These are phyloP conservation scores for Micropoecilia bifurca DNA, from an alignment of 2,797 vertebrate species.

Conservation along the genomic window DNA sequence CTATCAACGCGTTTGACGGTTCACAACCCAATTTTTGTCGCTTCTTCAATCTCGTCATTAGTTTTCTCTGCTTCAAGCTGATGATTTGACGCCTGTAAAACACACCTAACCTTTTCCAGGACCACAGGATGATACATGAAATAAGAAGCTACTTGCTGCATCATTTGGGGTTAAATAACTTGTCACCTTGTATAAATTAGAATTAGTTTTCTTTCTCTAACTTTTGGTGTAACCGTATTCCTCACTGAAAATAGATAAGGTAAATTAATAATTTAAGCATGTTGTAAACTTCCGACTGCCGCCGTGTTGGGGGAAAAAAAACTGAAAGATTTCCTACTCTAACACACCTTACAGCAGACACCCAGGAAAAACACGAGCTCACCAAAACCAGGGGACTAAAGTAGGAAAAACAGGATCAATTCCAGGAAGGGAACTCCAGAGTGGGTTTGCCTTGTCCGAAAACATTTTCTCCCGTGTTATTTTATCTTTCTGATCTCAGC, in stretches of 20 bases:
- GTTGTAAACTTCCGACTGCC: not conserved
- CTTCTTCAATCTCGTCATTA: not conserved
- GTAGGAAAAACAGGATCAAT: conserved; percentile 52
- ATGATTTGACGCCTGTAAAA: not conserved
- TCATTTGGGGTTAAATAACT: not conserved
- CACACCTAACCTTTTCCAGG: not conserved
- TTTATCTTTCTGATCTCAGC: conserved; percentile 16
- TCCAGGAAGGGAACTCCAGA: conserved; percentile 20
- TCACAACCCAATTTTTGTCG: not conserved
- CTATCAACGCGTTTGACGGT: not conserved
- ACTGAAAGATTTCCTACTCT: conserved; percentile 32
- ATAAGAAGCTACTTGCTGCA: not conserved
- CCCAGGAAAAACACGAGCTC: conserved; percentile 42
- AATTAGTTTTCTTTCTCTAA: too few relatives aligned
- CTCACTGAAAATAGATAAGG: too few relatives aligned
- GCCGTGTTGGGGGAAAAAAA: conserved; percentile 20
- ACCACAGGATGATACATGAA: not conserved
- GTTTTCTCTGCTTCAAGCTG: not conserved
- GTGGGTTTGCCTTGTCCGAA: conserved; percentile 67
- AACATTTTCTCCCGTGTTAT: conserved; percentile 59
- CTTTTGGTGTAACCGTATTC: not conserved
- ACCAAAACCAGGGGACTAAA: conserved; percentile 50
- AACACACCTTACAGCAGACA: conserved; percentile 28
- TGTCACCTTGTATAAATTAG: not conserved
- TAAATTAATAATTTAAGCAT: not conserved